phyloP scores from a whole-genome alignment of 92 coral and sea anemone species.

The Parazoanthus swiftii region DNA sequence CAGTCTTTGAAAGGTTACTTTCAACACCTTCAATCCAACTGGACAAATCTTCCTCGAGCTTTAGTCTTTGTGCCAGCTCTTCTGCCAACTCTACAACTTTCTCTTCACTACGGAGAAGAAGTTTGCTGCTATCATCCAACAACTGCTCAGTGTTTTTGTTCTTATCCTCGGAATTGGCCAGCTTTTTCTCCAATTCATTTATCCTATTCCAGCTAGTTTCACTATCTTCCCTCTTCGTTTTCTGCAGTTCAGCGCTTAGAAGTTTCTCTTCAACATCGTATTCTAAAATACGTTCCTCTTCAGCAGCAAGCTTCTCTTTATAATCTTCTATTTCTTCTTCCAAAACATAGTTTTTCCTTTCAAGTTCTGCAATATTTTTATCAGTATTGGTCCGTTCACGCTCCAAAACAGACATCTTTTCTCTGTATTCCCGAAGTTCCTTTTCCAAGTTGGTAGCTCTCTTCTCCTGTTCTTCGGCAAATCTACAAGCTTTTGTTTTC shows the following conservation, averaged over 20 bases:
- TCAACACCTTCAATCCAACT: constrained; percentile 86
- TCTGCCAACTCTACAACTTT: constrained; percentile 87
- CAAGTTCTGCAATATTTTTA: constrained; percentile 40
- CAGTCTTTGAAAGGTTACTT: constrained; percentile 63
- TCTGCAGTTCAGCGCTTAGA: constrained; percentile 68
- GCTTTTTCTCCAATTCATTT: constrained; percentile 53
- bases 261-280: constrained; percentile 74
- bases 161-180: constrained; percentile 52
- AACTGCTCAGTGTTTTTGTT: constrained; percentile 53
- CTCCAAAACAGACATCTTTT: constrained; percentile 36
- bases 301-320: constrained; percentile 52
- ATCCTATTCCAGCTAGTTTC: constrained; percentile 41
- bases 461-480: constrained; percentile 16
- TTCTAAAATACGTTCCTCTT: constrained; percentile 64
- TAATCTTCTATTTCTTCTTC: constrained; percentile 60
- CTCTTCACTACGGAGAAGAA: constrained; percentile 68
- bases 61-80: constrained; percentile 75
- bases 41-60: constrained; percentile 75
- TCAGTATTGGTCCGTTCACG: constrained; percentile 18
- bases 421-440: constrained; percentile 37
- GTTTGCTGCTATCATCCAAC: constrained; percentile 44
- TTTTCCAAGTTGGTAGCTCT: constrained; percentile 36
- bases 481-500: constrained; percentile 3
- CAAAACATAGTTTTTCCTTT: constrained; percentile 52
- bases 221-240: constrained; percentile 50